Conservation (phyloP, 2,888 invertebrate species). For the Molorchus minor region DNA sequence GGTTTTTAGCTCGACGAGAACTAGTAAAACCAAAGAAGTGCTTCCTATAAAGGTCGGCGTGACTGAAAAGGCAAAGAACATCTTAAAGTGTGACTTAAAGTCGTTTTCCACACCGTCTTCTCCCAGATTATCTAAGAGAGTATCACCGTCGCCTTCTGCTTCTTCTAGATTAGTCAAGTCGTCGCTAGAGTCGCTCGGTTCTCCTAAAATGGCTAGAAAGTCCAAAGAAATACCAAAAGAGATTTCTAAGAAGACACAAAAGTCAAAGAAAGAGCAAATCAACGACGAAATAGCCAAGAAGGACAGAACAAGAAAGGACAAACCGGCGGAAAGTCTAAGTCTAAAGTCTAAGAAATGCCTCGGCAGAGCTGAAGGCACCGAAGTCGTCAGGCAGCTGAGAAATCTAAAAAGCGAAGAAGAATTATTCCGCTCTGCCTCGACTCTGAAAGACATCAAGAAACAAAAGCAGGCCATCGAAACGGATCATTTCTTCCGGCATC, state of each 20-base stretch:
- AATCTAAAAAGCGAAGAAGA: constrained; percentile 40
- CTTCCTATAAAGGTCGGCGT: constrained; percentile 63
- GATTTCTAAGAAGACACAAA: constrained; percentile 52
- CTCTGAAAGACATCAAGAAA: constrained; percentile 65
- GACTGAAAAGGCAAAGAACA: constrained; percentile 54
- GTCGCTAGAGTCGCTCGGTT: constrained; percentile 54
- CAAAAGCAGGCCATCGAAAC: constrained; percentile 70
- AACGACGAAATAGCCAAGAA: constrained; percentile 55
- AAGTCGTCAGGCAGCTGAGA: constrained; percentile 47
- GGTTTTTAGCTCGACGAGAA: constrained; percentile 56
- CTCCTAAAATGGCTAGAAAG: constrained; percentile 42
- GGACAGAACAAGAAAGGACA: constrained; percentile 45
- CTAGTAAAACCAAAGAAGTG: constrained; percentile 47
- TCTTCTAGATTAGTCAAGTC: constrained; percentile 46
- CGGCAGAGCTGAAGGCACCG: constrained; percentile 50
- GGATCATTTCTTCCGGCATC: constrained; percentile 76
- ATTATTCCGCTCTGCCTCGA: constrained; percentile 35
- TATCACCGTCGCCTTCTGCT: constrained; percentile 47
- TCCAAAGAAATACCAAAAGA: constrained; percentile 27
- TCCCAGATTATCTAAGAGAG: constrained; percentile 37
- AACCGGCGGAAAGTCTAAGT: constrained; percentile 44
- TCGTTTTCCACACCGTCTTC: constrained; percentile 37
- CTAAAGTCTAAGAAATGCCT: constrained; percentile 47
- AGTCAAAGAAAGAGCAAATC: constrained; percentile 57
- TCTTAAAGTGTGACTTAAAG: constrained; percentile 42